Conservation (phyloP, 1,140 invertebrate genomes). For the Agraylea sexmaculata region DNA sequence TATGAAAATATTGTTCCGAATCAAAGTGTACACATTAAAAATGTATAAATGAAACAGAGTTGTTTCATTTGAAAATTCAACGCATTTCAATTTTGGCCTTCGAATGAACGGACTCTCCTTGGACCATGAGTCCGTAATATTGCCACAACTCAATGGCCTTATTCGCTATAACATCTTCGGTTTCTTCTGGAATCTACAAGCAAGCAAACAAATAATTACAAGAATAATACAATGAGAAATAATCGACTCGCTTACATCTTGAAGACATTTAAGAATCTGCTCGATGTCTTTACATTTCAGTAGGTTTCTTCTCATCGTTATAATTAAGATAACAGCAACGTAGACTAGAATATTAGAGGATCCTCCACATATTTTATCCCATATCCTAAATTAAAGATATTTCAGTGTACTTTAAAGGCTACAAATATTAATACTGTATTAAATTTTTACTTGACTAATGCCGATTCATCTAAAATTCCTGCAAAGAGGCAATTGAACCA, state of each 20-base stretch:
- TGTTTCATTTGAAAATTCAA: constrained; percentile 3
- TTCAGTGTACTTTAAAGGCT: neutral
- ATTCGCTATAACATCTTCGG: constrained; percentile 60
- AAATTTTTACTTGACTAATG: constrained; percentile 54
- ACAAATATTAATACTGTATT: constrained; percentile 2
- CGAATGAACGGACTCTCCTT: constrained; percentile 26
- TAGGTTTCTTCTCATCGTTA: constrained; percentile 52
- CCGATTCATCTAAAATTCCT: constrained; percentile 60
- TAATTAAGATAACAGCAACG: constrained; percentile 60
- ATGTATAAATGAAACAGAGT: neutral
- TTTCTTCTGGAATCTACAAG: constrained; percentile 64
- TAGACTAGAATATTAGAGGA: constrained; percentile 70
- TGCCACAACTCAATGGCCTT: constrained; percentile 71
- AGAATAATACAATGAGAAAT: constrained; percentile 15
- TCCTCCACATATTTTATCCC: constrained; percentile 79
- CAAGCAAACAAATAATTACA: no score
- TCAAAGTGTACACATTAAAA: neutral
- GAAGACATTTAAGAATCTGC: constrained; percentile 49
- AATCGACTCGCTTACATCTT: constrained; percentile 43
- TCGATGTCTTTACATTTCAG: constrained; percentile 47
- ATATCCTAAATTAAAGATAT: constrained; percentile 51
- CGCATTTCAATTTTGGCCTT: constrained; percentile 15
- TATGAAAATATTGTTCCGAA: neutral
- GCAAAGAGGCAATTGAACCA: constrained; percentile 77
- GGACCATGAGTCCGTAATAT: constrained; percentile 35